Conservation (phyloP, 2,888 invertebrate genomes). For the Schrankia costaestrigalis region DNA sequence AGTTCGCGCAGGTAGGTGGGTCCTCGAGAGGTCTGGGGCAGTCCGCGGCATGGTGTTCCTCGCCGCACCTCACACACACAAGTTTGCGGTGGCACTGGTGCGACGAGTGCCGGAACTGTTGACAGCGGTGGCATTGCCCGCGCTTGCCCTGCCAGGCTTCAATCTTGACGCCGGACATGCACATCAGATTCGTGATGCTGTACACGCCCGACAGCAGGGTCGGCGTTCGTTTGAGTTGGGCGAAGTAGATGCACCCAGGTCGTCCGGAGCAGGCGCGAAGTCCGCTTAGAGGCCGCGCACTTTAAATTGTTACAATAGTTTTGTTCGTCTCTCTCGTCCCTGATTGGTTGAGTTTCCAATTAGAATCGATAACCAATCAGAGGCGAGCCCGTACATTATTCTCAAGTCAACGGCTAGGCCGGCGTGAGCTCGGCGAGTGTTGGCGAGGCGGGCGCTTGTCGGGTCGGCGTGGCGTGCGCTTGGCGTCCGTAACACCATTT, state of each 20-base stretch:
- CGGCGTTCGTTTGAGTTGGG: background rate
- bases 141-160: background rate
- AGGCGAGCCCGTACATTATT: too few relatives aligned
- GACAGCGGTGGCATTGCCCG: background rate
- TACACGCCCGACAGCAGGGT: slow-evolving; percentile 7
- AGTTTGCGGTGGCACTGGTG: background rate
- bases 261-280: slow-evolving; percentile 4
- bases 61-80: background rate
- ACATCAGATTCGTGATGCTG: slow-evolving; percentile 5
- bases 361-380: too few relatives aligned
- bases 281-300: too few relatives aligned
- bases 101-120: background rate
- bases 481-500: too few relatives aligned
- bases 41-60: background rate
- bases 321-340: too few relatives aligned
- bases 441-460: too few relatives aligned
- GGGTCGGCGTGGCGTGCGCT: too few relatives aligned
- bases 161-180: slow-evolving; percentile 3
- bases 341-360: too few relatives aligned
- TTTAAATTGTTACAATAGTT: too few relatives aligned
- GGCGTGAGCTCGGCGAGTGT: too few relatives aligned
- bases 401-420: too few relatives aligned
- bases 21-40: background rate
- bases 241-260: slow-evolving; percentile 12
- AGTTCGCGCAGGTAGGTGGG: too few relatives aligned